Evolutionary conservation across 1,140 invertebrate species (phyloP).

Genomic region (Lepidurus arcticus): DNA sequence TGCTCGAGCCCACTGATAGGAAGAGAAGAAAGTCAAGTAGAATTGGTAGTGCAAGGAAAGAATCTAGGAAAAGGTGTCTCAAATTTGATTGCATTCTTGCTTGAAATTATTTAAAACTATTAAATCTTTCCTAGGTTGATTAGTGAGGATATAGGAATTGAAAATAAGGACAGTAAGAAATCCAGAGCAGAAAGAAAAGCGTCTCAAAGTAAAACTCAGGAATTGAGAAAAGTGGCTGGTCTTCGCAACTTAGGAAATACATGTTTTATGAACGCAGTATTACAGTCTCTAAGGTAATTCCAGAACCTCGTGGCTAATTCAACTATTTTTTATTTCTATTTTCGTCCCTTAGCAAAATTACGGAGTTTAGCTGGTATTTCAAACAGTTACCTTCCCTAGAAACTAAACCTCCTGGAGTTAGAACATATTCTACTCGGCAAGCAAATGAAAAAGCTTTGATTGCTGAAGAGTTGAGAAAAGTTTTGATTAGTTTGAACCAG

Average conservation of each 20-base stretch:
- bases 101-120: background rate
- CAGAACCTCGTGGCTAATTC: background rate
- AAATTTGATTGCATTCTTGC: background rate
- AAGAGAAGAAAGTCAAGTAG: background rate
- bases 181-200: conserved; percentile 43
- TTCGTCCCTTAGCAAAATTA: conserved; percentile 61
- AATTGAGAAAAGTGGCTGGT: conserved; percentile 60
- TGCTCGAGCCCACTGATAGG: conserved; percentile 39
- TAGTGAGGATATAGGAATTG: conserved; percentile 39
- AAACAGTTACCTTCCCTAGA: conserved; percentile 70
- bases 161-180: conserved; percentile 44
- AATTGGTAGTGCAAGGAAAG: background rate
- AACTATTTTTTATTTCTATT: background rate
- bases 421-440: conserved; percentile 54
- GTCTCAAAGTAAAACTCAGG: conserved; percentile 17
- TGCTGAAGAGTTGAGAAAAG: conserved; percentile 69
- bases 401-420: conserved; percentile 45
- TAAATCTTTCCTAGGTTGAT: background rate
- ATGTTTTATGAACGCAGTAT: conserved; percentile 82
- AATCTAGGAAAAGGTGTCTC: background rate
- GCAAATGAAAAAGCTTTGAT: conserved; percentile 15
- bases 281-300: conserved; percentile 67
- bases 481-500: conserved; percentile 65
- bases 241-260: conserved; percentile 79
- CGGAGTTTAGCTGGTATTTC: conserved; percentile 75